A percentile compares a stretch with the other conserved stretches of the same genome.
Conservation (phyloP, 2,888 invertebrate species). For the Trichogramma dendrolimi region DNA sequence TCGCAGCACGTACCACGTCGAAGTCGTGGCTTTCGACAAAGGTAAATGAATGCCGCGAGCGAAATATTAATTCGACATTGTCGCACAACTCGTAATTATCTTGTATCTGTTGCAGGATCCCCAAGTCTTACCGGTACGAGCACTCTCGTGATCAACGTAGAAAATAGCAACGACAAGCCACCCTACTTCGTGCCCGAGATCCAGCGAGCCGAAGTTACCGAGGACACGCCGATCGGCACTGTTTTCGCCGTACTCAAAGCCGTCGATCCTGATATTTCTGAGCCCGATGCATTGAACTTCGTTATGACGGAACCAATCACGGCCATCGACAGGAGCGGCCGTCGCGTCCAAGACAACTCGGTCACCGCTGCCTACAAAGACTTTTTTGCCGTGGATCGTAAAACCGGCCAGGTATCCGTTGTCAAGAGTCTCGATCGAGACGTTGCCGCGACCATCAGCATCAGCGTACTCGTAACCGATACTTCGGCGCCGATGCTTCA, state of each 20-base stretch:
- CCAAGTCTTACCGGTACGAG: slow-evolving; percentile 79
- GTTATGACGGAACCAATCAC: slow-evolving; percentile 67
- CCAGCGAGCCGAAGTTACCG: slow-evolving; percentile 75
- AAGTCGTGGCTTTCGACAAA: slow-evolving; percentile 76
- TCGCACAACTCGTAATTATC: background rate
- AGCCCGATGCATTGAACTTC: slow-evolving; percentile 65
- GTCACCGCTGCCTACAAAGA: slow-evolving; percentile 53
- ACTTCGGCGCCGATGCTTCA: slow-evolving; percentile 74
- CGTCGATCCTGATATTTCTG: slow-evolving; percentile 73
- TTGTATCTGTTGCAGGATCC: slow-evolving; percentile 56
- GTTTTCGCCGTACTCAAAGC: slow-evolving; percentile 70
- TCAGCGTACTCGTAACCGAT: slow-evolving; percentile 77
- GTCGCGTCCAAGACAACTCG: slow-evolving; percentile 57
- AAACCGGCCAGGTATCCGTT: slow-evolving; percentile 63
- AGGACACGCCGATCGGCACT: slow-evolving; percentile 71
- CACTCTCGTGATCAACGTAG: slow-evolving; percentile 71
- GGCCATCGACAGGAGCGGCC: slow-evolving; percentile 79
- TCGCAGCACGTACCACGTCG: slow-evolving; percentile 73
- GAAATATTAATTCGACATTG: background rate
- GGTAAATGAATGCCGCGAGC: slow-evolving; percentile 51
- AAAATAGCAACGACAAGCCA: slow-evolving; percentile 83
- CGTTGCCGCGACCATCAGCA: slow-evolving; percentile 69
- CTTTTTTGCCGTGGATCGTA: slow-evolving; percentile 64
- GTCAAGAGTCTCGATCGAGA: slow-evolving; percentile 63
- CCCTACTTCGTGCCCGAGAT: slow-evolving; percentile 77